These are phyloP conservation scores for Idaea aversata DNA, from an alignment of 2,888 invertebrate genomes.

Conservation along the genomic window DNA sequence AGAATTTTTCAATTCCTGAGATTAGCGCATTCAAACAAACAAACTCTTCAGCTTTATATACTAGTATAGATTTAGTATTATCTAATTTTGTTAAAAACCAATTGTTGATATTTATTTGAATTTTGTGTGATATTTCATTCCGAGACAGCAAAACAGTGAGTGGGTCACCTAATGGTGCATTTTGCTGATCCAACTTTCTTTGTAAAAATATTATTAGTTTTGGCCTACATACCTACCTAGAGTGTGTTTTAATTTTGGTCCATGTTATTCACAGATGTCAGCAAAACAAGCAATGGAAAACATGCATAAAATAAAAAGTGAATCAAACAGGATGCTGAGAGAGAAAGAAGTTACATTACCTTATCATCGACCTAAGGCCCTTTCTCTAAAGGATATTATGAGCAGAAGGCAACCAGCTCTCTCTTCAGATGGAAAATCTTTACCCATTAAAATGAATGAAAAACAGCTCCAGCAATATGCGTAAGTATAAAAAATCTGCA, in stretches of 20 bases:
- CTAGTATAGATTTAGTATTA: too few relatives aligned
- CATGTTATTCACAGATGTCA: constrained; percentile 73
- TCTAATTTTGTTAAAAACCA: too few relatives aligned
- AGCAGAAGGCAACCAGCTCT: constrained; percentile 61
- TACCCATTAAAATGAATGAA: constrained; percentile 82
- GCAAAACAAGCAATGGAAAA: constrained; percentile 85
- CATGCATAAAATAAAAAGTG: constrained; percentile 89
- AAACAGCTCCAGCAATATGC: constrained; percentile 83
- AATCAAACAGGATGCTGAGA: constrained; percentile 89
- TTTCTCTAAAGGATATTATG: constrained; percentile 89
- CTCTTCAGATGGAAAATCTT: constrained; percentile 64
- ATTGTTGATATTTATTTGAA: neutral
- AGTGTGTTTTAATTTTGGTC: too few relatives aligned
- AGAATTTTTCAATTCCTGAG: too few relatives aligned
- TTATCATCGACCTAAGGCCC: constrained; percentile 91
- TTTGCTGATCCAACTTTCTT: neutral
- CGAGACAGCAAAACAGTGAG: neutral
- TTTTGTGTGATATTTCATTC: neutral
- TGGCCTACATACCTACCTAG: too few relatives aligned
- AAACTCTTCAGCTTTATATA: too few relatives aligned
- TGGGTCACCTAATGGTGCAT: neutral
- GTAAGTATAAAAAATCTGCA: constrained; percentile 65
- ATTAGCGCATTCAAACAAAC: too few relatives aligned
- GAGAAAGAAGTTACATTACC: constrained; percentile 89
- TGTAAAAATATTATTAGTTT: neutral